A percentile compares a stretch with the other conserved stretches of the same genome.
Evolutionary conservation across 1,140 invertebrate genomes (phyloP).

Genomic region (Drosophila arizonae): DNA sequence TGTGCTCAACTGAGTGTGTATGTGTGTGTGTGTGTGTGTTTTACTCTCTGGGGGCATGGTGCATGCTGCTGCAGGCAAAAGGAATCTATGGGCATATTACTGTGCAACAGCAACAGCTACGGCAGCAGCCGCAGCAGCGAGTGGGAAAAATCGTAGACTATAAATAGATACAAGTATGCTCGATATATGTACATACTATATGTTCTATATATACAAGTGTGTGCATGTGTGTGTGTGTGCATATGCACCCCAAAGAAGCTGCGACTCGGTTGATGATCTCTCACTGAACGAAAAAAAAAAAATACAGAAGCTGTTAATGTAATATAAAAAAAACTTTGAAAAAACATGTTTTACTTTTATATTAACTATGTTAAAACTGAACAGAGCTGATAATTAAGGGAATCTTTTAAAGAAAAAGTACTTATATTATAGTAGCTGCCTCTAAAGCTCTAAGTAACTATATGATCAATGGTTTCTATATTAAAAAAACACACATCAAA

Average conservation of each 20-base stretch:
- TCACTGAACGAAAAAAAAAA: background rate
- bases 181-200: slow-evolving; percentile 27
- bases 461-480: too few relatives aligned
- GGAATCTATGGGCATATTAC: slow-evolving; percentile 53
- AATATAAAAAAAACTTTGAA: background rate
- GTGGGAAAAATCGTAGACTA: slow-evolving; percentile 76
- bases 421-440: background rate
- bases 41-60: slow-evolving; percentile 12
- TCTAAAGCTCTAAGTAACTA: background rate
- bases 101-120: slow-evolving; percentile 7
- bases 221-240: background rate
- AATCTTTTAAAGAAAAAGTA: too few relatives aligned
- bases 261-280: slow-evolving; percentile 41
- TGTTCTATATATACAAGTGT: slow-evolving; percentile 1
- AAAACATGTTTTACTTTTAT: background rate
- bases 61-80: slow-evolving; percentile 21
- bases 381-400: background rate
- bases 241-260: slow-evolving; percentile 41
- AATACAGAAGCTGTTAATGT: slow-evolving; percentile 6
- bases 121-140: slow-evolving; percentile 43
- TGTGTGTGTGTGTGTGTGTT: background rate
- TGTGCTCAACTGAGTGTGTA: background rate
- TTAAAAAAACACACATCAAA: too few relatives aligned
- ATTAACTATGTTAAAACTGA: background rate
- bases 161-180: slow-evolving; percentile 68